Base-by-base conservation (phyloP, 2,888 invertebrate species). In the Leptopilina drosophilae region DNA sequence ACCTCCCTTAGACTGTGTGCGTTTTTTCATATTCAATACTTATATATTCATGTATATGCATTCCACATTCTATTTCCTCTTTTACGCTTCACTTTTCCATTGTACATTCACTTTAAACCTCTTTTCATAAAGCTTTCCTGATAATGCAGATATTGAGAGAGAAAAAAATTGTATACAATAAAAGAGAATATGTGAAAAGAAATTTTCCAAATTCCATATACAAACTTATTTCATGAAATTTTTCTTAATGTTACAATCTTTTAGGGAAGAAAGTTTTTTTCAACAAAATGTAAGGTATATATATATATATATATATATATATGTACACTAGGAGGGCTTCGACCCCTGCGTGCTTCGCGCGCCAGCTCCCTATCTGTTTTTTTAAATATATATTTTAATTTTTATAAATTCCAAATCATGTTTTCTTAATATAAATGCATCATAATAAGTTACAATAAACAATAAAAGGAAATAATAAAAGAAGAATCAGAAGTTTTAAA, bases 71-170 rank as follows among this genome's bases (percentile, higher is more conserved):
- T 62, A 62, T 62, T 62, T 62, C 62, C 62, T 62, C 62, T 15
- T 62, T 62, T 62, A 62, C 62, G 20, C 20, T 62, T 20, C 62
- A 62, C 62, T 62, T 62, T 62, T 15, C 20, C 62, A 62, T 62
- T 62, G 62, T 62, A 62, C 7, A 15, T 62, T 62, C 20, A 9
- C 62, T 62, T 62, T 62, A 62, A 62, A 62, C 62, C 20, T 62
- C 62, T 62, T 42, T 62, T 62, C 62, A 62, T 62, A 62, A 62
- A 20, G 62, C 62, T 62, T 62, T 62, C 20, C 62, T 62, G 62
- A 62, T 62, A 62, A 62, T 62, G 62, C 62, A 62, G 62, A 62
- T 62, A 62, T 62, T 20, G 62, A 62, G 15, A 59, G 15, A 59
- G 20, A 62, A 62, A 62, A 62, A 20, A 62, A 33, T 33, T n/a